Percentiles rank a stretch among this genome's conserved stretches.
phyloP scores from a whole-genome alignment of 2,113 vertebrate species.

The Balaeniceps rex region DNA sequence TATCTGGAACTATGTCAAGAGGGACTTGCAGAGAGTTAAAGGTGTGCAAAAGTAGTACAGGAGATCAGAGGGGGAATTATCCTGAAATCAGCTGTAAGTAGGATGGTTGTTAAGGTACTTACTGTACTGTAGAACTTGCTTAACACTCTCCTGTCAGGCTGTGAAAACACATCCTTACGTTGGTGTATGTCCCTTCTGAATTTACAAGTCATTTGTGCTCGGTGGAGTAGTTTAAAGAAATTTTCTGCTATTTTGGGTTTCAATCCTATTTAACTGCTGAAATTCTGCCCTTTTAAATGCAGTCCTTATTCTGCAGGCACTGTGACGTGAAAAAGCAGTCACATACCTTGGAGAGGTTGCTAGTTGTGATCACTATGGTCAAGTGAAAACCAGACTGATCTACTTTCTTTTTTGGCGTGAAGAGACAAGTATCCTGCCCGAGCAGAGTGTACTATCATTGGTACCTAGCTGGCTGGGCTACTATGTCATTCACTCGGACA shows the following conservation, averaged over 20 bases:
- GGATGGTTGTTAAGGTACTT: neutral
- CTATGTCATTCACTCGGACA: neutral
- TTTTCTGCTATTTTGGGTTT: neutral
- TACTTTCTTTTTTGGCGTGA: neutral
- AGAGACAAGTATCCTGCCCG: neutral
- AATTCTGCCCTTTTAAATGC: neutral
- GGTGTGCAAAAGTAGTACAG: neutral
- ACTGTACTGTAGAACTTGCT: neutral
- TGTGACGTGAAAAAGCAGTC: neutral
- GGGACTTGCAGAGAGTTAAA: neutral
- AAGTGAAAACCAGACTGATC: neutral
- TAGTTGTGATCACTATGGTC: neutral
- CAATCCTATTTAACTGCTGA: neutral
- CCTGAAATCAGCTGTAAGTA: neutral
- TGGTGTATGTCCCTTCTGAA: neutral
- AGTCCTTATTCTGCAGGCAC: neutral
- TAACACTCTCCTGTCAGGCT: neutral
- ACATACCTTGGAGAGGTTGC: neutral
- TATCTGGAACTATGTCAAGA: neutral
- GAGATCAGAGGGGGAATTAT: constrained; percentile 6
- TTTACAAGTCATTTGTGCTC: neutral
- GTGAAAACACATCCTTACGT: neutral
- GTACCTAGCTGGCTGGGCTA: neutral
- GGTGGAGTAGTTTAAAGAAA: neutral
- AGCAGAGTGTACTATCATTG: neutral